A percentile compares a stretch with the other conserved stretches of the same genome.
Evolutionary conservation across 92 coral and sea anemone species (phyloP).

Genomic region (Palythoa grandiflora): DNA sequence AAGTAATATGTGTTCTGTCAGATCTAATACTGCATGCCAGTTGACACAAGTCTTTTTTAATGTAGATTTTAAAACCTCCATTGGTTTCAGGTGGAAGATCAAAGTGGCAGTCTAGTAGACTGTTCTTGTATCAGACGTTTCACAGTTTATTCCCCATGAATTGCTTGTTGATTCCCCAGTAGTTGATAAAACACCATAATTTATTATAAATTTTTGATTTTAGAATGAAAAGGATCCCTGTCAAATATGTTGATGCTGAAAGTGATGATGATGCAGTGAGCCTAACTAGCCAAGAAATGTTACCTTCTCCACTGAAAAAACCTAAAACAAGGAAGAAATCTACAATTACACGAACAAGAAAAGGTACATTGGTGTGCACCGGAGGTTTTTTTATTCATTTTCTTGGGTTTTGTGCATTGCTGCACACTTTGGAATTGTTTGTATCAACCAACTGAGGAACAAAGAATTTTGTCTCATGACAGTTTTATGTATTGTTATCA

Average conservation of each 20-base stretch:
- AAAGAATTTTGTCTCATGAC: too few species aligned
- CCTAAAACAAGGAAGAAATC: conserved; percentile 43
- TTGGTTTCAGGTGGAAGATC: too few species aligned
- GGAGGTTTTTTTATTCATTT: not conserved
- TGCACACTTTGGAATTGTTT: not conserved
- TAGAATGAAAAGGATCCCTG: conserved; percentile 73
- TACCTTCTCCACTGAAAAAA: conserved; percentile 63
- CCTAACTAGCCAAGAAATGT: conserved; percentile 18
- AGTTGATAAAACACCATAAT: not conserved
- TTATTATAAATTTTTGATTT: not conserved
- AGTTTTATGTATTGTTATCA: too few species aligned
- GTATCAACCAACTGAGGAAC: not conserved
- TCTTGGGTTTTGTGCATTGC: not conserved
- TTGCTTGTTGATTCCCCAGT: too few species aligned
- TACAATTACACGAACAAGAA: conserved; percentile 10
- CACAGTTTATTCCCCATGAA: too few species aligned
- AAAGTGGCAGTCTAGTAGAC: too few species aligned
- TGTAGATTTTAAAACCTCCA: too few species aligned
- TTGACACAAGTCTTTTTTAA: too few species aligned
- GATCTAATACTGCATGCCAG: too few species aligned
- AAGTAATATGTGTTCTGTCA: too few species aligned
- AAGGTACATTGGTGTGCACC: conserved; percentile 7
- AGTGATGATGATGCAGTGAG: conserved; percentile 62
- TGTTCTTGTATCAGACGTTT: too few species aligned
- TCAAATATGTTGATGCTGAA: conserved; percentile 66